Base-by-base conservation (phyloP, 2,888 invertebrate genomes). In the Leucophora obtusa region DNA sequence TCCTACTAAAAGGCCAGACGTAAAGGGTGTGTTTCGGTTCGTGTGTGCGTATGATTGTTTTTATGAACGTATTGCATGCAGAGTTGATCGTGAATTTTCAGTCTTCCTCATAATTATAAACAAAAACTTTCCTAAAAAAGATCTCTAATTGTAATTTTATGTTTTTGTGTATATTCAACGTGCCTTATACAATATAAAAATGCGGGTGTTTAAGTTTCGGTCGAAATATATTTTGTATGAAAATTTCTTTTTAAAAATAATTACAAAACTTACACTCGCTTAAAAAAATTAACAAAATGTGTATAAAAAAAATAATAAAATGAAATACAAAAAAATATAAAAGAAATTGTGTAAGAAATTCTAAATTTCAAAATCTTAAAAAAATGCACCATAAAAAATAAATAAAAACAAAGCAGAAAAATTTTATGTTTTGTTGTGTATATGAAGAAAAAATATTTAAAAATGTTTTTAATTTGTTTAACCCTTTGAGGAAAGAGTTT, bases 81-180 rank as follows among this genome's bases (percentile, higher is more conserved):
- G 70, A 56, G 77, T 62, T 74, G 77, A 81, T 81, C 73, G 81
- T 81, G 77, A 77, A 73, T 76, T 79, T 62, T 58, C 15, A 47
- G 1, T 66, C 47, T 66, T 68, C 63, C 24, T 35, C 33, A 53
- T 63, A 28, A 28, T 47, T 56, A 70, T 70, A 76, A 66, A 62
- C 71, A 72, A 80, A 72, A 69, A 54, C 8, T 58, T 38, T 59
- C 50, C 17, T 43, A 54, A 38, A 35, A 43, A 7, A 2, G 1
- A n/a, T n/a, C n/a, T n/a, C n/a, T 38, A 2, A 17, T 28, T 43
- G 21, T 43, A 33, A 28, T 56, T 33, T 51, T 50, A 38, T 59
- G 50, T 74, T 24, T 53, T 51, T 17, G 33, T 66, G 62, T 63
- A 38, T 47, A 63, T 38, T 50, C 35, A 53, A 68, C 18, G 71